Percentiles rank a stretch among this genome's conserved stretches.
These are phyloP conservation scores for Scrobipalpa atriplicella DNA, from an alignment of 2,888 invertebrate species.

Conservation along the genomic window DNA sequence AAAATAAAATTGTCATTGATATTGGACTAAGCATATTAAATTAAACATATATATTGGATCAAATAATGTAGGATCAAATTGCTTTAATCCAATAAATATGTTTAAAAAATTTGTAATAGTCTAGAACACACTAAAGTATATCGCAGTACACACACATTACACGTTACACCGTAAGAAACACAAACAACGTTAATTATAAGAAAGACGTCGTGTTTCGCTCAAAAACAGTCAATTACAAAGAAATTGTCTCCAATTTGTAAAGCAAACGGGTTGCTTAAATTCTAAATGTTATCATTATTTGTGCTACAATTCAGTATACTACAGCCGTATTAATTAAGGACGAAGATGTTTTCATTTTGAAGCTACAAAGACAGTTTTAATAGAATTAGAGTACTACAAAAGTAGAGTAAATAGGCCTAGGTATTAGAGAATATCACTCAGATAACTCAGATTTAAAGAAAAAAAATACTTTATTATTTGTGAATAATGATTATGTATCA, in stretches of 20 bases:
- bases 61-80: background rate
- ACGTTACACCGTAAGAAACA: background rate
- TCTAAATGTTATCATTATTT: background rate
- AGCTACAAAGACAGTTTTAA: background rate
- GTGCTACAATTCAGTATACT: background rate
- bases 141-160: background rate
- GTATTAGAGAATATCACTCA: no score
- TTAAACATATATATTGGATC: no score
- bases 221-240: slow-evolving; percentile 34
- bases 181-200: slow-evolving; percentile 21
- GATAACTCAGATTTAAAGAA: no score
- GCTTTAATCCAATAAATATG: background rate
- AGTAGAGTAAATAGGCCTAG: no score
- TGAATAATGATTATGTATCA: no score
- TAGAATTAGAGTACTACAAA: no score
- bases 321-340: background rate
- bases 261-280: slow-evolving; percentile 29
- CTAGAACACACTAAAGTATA: slow-evolving; percentile 4
- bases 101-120: background rate
- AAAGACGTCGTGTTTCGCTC: slow-evolving; percentile 6
- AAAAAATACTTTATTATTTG: no score
- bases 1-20: no score
- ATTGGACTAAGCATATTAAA: no score
- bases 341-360: background rate
- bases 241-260: slow-evolving; percentile 34